Evolutionary conservation across 2,797 vertebrate species (phyloP).

Genomic region (Phyllotis vaccarum): DNA sequence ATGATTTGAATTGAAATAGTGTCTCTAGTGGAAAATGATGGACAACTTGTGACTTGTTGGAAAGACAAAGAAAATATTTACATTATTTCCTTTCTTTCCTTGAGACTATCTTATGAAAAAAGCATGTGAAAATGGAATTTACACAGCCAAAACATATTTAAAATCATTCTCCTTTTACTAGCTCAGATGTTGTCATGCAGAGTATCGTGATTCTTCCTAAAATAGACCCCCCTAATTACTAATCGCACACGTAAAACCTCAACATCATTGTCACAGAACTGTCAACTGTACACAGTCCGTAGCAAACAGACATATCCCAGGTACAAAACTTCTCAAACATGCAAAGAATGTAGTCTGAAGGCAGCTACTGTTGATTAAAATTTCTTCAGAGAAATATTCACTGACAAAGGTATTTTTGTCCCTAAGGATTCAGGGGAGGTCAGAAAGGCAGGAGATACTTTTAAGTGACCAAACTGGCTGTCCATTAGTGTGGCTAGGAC

Average conservation of each 20-base stretch:
- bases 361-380: background rate
- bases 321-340: background rate
- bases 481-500: background rate
- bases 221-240: background rate
- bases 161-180: constrained; percentile 47
- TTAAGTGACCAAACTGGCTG: background rate
- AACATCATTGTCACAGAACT: too few relatives aligned
- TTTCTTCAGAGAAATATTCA: constrained; percentile 33
- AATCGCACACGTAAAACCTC: too few relatives aligned
- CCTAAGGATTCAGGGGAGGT: background rate
- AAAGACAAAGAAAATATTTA: constrained; percentile 53
- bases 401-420: background rate
- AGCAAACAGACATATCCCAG: background rate
- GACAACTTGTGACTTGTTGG: background rate
- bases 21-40: constrained; percentile 55
- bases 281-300: too few relatives aligned
- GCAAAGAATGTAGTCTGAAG: background rate
- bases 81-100: constrained; percentile 8
- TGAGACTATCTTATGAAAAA: constrained; percentile 45
- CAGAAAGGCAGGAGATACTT: background rate
- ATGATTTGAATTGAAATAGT: constrained; percentile 78
- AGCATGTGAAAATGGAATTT: constrained; percentile 25
- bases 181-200: background rate
- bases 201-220: constrained; percentile 17
- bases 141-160: background rate